Percentiles rank a stretch among this genome's conserved stretches.
Conservation (phyloP, 2,113 vertebrate genomes). For the Odobenus rosmarus region DNA sequence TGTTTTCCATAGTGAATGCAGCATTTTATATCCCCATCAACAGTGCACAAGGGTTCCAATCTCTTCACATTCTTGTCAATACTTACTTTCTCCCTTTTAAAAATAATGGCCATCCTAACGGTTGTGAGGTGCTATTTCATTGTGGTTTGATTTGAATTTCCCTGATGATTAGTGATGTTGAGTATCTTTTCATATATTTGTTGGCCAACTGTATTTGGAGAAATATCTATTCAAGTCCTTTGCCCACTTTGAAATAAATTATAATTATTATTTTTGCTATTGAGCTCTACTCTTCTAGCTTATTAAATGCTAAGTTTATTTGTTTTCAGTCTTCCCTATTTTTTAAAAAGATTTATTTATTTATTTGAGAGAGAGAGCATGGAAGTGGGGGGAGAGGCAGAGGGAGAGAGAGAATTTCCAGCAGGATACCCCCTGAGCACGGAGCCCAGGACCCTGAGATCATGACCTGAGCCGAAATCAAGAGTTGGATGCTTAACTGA, state of each 20-base stretch:
- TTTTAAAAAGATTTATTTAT: neutral
- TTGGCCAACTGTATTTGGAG: neutral
- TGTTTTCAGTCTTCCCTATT: slow-evolving; percentile 1
- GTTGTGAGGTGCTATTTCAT: neutral
- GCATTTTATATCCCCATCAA: neutral
- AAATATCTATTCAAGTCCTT: neutral
- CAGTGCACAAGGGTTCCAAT: neutral
- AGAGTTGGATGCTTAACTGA: neutral
- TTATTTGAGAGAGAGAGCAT: neutral
- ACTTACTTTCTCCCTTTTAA: neutral
- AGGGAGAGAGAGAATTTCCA: neutral
- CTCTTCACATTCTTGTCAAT: neutral
- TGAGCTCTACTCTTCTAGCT: neutral
- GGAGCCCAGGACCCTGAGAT: neutral
- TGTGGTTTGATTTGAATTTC: neutral
- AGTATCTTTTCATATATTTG: neutral
- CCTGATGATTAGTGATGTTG: neutral
- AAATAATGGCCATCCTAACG: neutral
- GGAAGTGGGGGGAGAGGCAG: neutral
- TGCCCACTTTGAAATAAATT: neutral
- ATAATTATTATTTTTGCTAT: neutral
- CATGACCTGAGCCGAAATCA: neutral
- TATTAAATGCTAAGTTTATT: neutral
- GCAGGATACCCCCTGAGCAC: accelerated
- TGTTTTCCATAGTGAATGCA: neutral